Evolutionary conservation across 2,888 invertebrate species (phyloP).

Genomic region (Dexiosoma caninum): DNA sequence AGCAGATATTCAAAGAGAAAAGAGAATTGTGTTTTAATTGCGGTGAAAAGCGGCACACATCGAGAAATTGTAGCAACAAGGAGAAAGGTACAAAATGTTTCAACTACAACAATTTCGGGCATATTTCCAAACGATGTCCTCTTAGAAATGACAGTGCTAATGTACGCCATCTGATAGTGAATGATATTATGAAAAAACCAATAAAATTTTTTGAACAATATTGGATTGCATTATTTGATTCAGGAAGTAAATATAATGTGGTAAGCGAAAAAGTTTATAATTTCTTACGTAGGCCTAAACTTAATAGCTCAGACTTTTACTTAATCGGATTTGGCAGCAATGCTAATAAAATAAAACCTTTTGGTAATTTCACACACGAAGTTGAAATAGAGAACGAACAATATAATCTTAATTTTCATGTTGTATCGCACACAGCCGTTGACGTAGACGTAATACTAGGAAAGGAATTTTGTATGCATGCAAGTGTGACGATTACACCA

Average conservation of each 20-base stretch:
- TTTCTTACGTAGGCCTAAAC: background rate
- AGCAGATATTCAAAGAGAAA: background rate
- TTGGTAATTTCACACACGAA: conserved; percentile 28
- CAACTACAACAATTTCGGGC: conserved; percentile 21
- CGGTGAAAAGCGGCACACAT: conserved; percentile 36
- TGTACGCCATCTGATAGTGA: background rate
- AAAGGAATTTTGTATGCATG: conserved; percentile 24
- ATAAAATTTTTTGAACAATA: conserved; percentile 3
- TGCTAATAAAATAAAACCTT: conserved; percentile 33
- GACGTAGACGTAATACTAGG: conserved; percentile 32
- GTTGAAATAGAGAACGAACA: conserved; percentile 13
- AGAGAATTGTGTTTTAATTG: conserved; percentile 45
- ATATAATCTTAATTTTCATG: conserved; percentile 33
- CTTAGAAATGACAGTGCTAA: conserved; percentile 10
- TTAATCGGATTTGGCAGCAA: conserved; percentile 38
- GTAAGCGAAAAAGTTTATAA: conserved; percentile 40
- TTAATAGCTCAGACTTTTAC: conserved; percentile 24
- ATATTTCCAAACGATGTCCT: conserved; percentile 43
- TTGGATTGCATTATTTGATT: conserved; percentile 38
- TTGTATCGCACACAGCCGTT: background rate
- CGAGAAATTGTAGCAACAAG: conserved; percentile 25
- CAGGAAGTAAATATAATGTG: conserved; percentile 50
- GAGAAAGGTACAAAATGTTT: conserved; percentile 47
- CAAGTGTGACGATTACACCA: background rate
- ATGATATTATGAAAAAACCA: conserved; percentile 36